Base-by-base conservation (phyloP, 2,888 invertebrate genomes). In the Acanthosoma haemorrhoidale region DNA sequence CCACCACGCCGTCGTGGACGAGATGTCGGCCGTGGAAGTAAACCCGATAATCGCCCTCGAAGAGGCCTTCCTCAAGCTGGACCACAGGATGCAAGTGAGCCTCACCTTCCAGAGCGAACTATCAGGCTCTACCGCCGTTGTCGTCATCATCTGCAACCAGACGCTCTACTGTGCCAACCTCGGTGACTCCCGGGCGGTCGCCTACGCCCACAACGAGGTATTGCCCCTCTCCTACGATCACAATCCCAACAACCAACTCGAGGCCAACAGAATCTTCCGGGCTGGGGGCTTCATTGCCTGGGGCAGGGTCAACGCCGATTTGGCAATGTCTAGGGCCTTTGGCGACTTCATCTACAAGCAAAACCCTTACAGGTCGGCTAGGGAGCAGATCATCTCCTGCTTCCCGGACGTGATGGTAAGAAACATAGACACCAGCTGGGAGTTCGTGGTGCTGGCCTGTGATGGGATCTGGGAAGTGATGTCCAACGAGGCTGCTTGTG, bases 391-490 rank as follows among this genome's bases (percentile, higher is more conserved):
- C 77, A 97, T 99, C 63, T 64, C 58, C 59, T 66, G 69, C 1
- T 91, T 87, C 78, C 98, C 98, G 0, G 98, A 98, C 79, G 91
- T 98, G 4, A 88, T 91, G 80, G 86, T 88, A 58, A 86, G 89
- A 74, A 86, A 88, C 71, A 82, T 98, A 74, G 90, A 86, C 51
- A 85, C 88, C n/a, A 93, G 96, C 73, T 94, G 94, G 89, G 98
- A 99, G 82, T 99, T 99, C 79, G 85, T 98, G 68, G 87, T 99
- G 38, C 83, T 99, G 76, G 99, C 98, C 0, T 99, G 98, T 80
- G 99, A 99, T 80, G 99, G 99, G 31, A 98, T 99, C 76, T 99
- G 98, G 98, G 98, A 99, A 80, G 98, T 98, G 21, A 85, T 99
- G 84, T 91, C 88, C 64, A 97, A 94, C 80, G 90, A 93, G 82